Evolutionary conservation across 1,140 invertebrate genomes (phyloP).

Genomic region (Helicoverpa zea): DNA sequence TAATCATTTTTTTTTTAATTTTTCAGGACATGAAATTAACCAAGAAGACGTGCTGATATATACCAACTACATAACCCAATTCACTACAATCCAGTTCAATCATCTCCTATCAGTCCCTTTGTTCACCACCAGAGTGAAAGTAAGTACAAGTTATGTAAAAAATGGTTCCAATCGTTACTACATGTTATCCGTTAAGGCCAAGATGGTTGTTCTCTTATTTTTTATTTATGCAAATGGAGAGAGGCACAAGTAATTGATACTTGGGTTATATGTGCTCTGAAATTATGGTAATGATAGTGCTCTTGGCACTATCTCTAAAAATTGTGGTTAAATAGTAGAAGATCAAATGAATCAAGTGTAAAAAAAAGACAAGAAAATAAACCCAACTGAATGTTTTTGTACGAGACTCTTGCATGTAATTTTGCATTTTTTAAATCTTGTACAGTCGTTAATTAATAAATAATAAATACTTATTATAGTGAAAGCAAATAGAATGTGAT

Average conservation of each 20-base stretch:
- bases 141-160: constrained; percentile 44
- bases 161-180: constrained; percentile 30
- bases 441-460: too few species aligned
- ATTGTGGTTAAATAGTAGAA: too few species aligned
- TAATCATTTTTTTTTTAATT: too few species aligned
- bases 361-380: too few species aligned
- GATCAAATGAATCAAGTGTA: too few species aligned
- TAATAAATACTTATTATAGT: too few species aligned
- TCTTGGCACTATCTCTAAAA: not conserved
- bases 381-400: too few species aligned
- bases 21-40: not conserved
- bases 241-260: not conserved
- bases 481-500: too few species aligned
- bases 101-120: constrained; percentile 3
- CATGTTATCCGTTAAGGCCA: constrained; percentile 16
- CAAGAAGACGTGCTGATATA: not conserved
- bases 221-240: constrained; percentile 1
- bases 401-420: too few species aligned
- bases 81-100: not conserved
- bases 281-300: not conserved
- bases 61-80: not conserved
- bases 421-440: too few species aligned
- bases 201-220: not conserved
- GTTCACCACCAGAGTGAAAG: constrained; percentile 27
- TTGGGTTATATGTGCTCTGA: not conserved